Evolutionary conservation across 2,113 vertebrate genomes (phyloP).

Genomic region (Agapornis roseicollis): DNA sequence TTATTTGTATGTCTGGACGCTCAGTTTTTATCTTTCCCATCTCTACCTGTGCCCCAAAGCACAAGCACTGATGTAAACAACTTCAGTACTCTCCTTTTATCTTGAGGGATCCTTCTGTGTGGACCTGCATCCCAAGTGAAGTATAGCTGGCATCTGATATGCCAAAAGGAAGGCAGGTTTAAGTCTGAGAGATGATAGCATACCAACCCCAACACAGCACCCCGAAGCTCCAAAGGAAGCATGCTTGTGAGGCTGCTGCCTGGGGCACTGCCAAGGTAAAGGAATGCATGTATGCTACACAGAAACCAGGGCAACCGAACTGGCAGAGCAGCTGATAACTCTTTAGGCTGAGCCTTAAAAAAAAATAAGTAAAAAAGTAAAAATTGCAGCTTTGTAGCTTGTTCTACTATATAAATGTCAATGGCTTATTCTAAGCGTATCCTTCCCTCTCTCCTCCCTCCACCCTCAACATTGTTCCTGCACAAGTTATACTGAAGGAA

Average conservation of each 20-base stretch:
- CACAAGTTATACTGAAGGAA: slow-evolving; percentile 61
- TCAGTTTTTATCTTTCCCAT: neutral
- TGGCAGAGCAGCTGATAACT: neutral
- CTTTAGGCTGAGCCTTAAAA: neutral
- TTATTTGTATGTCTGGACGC: neutral
- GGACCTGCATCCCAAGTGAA: neutral
- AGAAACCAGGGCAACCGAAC: slow-evolving; percentile 37
- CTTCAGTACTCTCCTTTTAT: neutral
- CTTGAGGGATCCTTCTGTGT: neutral
- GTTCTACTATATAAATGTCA: neutral
- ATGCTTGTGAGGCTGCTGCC: neutral
- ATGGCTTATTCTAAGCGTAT: neutral
- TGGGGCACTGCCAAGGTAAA: neutral
- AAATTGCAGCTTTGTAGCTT: neutral
- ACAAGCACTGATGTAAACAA: neutral
- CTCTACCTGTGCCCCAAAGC: neutral
- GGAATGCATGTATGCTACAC: neutral
- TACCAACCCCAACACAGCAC: neutral
- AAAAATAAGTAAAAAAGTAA: neutral
- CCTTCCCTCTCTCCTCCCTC: slow-evolving; percentile 26
- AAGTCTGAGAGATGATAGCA: neutral
- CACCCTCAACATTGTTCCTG: slow-evolving; percentile 28
- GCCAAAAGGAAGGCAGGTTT: neutral
- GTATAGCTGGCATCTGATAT: neutral
- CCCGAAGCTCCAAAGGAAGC: neutral